Conservation (phyloP, 2,113 vertebrate genomes). For the Acrocephalus kingi region DNA sequence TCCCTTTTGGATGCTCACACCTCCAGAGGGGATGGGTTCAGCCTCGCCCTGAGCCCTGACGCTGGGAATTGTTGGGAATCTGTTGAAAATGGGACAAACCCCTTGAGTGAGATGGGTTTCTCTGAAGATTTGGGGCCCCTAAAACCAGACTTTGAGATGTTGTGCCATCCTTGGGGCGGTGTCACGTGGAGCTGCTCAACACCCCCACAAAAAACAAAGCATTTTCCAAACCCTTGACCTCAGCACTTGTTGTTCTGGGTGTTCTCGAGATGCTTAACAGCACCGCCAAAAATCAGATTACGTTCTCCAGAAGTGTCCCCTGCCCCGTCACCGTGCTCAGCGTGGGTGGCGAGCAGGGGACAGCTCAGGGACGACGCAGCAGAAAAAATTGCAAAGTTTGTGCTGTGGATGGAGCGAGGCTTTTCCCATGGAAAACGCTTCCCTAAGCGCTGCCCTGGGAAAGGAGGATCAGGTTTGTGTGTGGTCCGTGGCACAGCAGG, state of each 20-base stretch:
- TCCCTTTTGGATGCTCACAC: background rate
- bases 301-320: background rate
- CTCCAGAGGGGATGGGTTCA: background rate
- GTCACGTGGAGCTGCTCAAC: background rate
- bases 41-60: background rate
- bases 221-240: background rate
- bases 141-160: fast-evolving
- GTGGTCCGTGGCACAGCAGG: background rate
- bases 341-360: background rate
- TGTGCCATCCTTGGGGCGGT: fast-evolving
- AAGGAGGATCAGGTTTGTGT: background rate
- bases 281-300: background rate
- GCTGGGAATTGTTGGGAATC: background rate
- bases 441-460: background rate
- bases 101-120: background rate
- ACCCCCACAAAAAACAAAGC: background rate
- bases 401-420: background rate
- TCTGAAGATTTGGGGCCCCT: background rate
- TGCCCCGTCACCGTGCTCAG: background rate
- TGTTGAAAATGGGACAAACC: background rate
- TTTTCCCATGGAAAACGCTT: slow-evolving; percentile 7
- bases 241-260: background rate
- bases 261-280: background rate
- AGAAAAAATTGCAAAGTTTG: background rate
- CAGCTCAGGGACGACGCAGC: background rate